phyloP scores from a whole-genome alignment of 2,888 invertebrate genomes.

The Drosophila antonietae region DNA sequence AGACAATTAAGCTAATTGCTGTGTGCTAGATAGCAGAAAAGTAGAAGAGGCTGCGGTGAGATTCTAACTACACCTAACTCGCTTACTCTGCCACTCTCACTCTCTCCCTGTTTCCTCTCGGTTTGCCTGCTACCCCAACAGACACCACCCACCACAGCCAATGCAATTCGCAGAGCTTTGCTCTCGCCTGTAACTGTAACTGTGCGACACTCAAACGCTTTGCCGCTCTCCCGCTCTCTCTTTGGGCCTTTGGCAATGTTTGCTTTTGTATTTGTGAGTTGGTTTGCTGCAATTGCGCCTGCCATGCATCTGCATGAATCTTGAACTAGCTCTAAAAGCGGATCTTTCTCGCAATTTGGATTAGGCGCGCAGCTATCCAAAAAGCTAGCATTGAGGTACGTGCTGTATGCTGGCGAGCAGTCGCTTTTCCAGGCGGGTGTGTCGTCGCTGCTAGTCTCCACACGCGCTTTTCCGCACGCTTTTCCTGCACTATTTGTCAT shows the following conservation, averaged over 20 bases:
- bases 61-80: conserved; percentile 31
- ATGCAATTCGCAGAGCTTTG: conserved; percentile 33
- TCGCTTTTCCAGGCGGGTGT: conserved; percentile 8
- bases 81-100: conserved; percentile 1
- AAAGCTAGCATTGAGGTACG: not conserved
- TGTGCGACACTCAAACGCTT: conserved; percentile 6
- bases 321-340: conserved; percentile 82
- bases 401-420: not conserved
- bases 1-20: conserved; percentile 82
- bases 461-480: conserved; percentile 37
- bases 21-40: conserved; percentile 49
- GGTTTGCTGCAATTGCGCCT: conserved; percentile 34
- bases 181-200: conserved; percentile 23
- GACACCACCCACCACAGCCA: conserved; percentile 31
- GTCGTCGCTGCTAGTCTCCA: conserved; percentile 14
- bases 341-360: conserved; percentile 83
- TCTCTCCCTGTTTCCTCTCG: conserved; percentile 1
- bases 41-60: conserved; percentile 38
- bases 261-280: conserved; percentile 13
- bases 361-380: conserved; percentile 71
- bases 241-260: conserved; percentile 12
- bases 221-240: conserved; percentile 8
- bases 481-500: conserved; percentile 40
- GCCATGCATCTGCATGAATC: conserved; percentile 33
- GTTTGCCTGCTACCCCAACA: not conserved